Evolutionary conservation across 2,888 invertebrate species (phyloP).

Genomic region (Muscina levida): DNA sequence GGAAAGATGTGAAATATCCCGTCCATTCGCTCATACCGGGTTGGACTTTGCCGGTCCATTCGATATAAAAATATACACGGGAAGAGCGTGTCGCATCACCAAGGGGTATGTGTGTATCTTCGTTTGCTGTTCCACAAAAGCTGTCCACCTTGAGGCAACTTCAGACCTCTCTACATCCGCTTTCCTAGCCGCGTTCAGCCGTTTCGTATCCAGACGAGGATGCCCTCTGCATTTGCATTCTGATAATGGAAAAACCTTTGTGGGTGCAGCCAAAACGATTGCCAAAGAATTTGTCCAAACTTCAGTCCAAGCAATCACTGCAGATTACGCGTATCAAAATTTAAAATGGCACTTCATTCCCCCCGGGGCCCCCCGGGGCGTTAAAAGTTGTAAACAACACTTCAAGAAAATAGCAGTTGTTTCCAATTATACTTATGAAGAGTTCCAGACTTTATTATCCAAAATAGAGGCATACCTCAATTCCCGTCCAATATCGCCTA

Average conservation of each 20-base stretch:
- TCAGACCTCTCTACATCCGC: slow-evolving; percentile 43
- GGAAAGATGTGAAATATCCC: background rate
- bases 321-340: background rate
- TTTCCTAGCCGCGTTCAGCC: slow-evolving; percentile 25
- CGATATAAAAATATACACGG: slow-evolving; percentile 37
- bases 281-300: slow-evolving; percentile 11
- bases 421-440: background rate
- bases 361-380: slow-evolving; percentile 28
- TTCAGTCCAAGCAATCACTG: background rate
- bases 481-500: background rate
- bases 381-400: slow-evolving; percentile 14
- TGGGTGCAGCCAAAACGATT: background rate
- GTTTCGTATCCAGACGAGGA: slow-evolving; percentile 49
- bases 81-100: slow-evolving; percentile 25
- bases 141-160: background rate
- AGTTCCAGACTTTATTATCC: slow-evolving; percentile 21
- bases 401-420: background rate
- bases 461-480: slow-evolving; percentile 29
- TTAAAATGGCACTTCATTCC: slow-evolving; percentile 41
- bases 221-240: slow-evolving; percentile 47
- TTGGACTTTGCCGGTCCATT: slow-evolving; percentile 46
- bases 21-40: slow-evolving; percentile 24
- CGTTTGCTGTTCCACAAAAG: background rate
- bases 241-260: slow-evolving; percentile 46
- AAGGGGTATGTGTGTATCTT: slow-evolving; percentile 51